Base-by-base conservation (phyloP, 2,797 vertebrate genomes). In the Enteromius radiatus region DNA sequence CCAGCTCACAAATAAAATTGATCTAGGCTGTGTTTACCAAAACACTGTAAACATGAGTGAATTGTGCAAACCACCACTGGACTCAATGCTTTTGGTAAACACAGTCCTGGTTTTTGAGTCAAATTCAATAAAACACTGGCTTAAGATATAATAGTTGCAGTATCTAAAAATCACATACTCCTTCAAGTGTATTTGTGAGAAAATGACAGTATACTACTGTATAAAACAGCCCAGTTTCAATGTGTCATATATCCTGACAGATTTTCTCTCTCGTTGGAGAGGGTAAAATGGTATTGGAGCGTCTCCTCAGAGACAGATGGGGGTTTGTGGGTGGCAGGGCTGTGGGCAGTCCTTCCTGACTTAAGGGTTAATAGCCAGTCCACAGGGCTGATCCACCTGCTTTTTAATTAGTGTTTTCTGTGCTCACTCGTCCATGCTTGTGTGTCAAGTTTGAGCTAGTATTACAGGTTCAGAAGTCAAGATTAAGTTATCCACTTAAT, bases 221-320 rank as follows among this genome's bases (percentile, higher is more conserved):
- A 59, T 23, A 49, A 73, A 80, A 63, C 14, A n/a, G 19, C 26
- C 3, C 5, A 19, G 14, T 81, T 49, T 61, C 28, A 33, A 23
- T 2, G 5, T 63, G 23, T 73, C 70, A 75, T 33, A 80, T 33
- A 28, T 68, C 56, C 76, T 64, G 54, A 81, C 23, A 74, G 69
- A 64, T 81, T 68, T 61, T 54, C 68, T 75, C 67, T 73, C 23
- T 86, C 23, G 80, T 77, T 78, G 61, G 64, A 80, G 67, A 77
- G 79, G 45, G 28, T 82, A 49, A 82, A 76, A 23, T 45, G 63
- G 10, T 84, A 80, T 67, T 85, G 86, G 78, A 84, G 68, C 17
- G 19, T 68, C 84, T 87, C 81, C 69, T 85, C 15, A n/a, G 81
- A 87, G 84, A 85, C 86, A 87, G 86, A 87, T 85, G 86, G 81